phyloP scores from a whole-genome alignment of 2,888 invertebrate genomes.

The Drosophila fulvimacula region DNA sequence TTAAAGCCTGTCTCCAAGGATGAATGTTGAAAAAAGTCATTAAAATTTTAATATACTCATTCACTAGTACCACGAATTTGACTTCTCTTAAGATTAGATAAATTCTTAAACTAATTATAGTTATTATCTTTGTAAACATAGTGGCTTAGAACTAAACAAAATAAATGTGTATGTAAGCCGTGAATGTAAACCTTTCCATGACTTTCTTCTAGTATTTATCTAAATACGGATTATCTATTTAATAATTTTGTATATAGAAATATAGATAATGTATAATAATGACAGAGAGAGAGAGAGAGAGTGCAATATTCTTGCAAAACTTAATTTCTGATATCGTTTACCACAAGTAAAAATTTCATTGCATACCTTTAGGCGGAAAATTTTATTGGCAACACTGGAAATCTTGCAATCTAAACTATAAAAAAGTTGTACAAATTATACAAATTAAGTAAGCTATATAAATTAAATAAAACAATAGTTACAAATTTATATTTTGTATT shows the following conservation, averaged over 20 bases:
- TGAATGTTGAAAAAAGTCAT: neutral
- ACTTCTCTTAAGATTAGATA: neutral
- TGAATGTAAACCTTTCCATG: neutral
- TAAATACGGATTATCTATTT: too few relatives aligned
- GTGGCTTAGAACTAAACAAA: neutral
- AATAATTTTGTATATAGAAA: too few relatives aligned
- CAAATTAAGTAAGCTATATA: too few relatives aligned
- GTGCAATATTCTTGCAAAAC: neutral
- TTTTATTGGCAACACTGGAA: neutral
- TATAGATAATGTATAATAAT: too few relatives aligned
- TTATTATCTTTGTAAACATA: neutral
- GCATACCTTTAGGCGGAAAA: neutral
- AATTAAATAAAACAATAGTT: too few relatives aligned
- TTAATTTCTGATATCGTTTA: too few relatives aligned
- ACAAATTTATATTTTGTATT: too few relatives aligned
- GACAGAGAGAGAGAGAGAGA: too few relatives aligned
- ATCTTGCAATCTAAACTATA: neutral
- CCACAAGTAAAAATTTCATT: neutral
- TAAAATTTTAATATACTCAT: neutral
- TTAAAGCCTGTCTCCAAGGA: constrained; percentile 10
- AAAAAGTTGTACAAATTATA: too few relatives aligned
- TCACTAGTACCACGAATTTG: neutral
- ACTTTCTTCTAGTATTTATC: neutral
- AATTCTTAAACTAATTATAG: neutral
- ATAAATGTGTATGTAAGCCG: neutral